Evolutionary conservation across 2,797 vertebrate species (phyloP), one percentile per base, ranked within the genome.

Genomic region (Pipistrellus nathusii): DNA sequence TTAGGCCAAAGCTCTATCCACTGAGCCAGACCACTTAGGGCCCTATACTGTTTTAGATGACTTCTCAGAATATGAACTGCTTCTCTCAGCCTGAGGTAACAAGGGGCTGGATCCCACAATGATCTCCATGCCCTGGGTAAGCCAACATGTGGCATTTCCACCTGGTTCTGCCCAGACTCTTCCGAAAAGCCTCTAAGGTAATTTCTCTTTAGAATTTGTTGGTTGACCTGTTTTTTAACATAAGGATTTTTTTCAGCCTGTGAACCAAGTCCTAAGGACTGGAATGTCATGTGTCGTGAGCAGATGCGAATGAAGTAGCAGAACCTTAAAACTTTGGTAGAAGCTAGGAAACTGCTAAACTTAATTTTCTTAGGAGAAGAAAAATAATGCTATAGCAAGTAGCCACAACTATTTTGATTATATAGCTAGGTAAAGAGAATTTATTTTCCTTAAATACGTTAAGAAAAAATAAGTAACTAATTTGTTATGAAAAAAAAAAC

Each of bases 201-300:
- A 96, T 82, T 92, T 92, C 48, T 48, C 44, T n/a, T 77, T 85
- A 83, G 75, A 92, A 95, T 93, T 73, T 77, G 20, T 90, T 92
- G 93, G 80, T 55, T 95, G 95, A 91, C 88, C 90, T 94, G 90
- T 27, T 96, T 95, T 95, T 76, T 86, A 90, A 86, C 2, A 8
- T 66, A 89, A 92, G 51, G 44, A 76, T 88, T 95, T 35, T 91
- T 94, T 93, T 93, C 41, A 71, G 71, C 68, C 94, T 93, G 15
- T 64, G 83, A 88, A 87, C 66, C 72, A 32, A 66, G 12, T 93
- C 64, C 64, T 85, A 68, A 86, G 44, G n/a, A 80, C 73, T 38
- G 64, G 64, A 80, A 93, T 4, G 6, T 83, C 78, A 46, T 6
- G 91, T 3, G 6, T 83, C 75, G 41, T 5, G 44, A 90, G 71